Percentiles rank a stretch among this genome's conserved stretches.
phyloP scores from a whole-genome alignment of 1,140 invertebrate genomes.

The Venturia canescens region DNA sequence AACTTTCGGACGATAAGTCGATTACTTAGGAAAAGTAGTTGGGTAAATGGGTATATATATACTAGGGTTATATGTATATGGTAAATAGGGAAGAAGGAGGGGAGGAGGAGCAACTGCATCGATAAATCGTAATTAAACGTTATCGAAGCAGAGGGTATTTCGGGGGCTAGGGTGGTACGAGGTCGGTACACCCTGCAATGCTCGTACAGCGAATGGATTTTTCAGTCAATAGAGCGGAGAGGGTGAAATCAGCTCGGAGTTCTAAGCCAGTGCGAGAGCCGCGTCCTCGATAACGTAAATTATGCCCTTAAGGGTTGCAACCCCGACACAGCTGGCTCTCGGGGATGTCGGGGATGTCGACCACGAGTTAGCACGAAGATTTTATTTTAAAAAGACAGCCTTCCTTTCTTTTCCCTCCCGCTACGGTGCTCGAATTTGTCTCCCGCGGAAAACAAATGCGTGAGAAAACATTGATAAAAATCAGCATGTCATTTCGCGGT shows the following conservation, averaged over 20 bases:
- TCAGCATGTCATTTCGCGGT: no score
- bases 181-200: constrained; percentile 23
- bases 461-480: no score
- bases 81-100: no score
- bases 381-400: background rate
- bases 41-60: background rate
- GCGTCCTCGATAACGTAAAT: constrained; percentile 40
- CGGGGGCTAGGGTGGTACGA: constrained; percentile 49
- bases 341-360: background rate
- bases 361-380: background rate
- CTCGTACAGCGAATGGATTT: constrained; percentile 1
- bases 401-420: background rate
- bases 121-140: constrained; percentile 67
- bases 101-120: constrained; percentile 51
- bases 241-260: background rate
- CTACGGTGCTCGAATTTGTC: background rate
- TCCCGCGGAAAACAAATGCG: no score
- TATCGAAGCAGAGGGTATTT: constrained; percentile 52
- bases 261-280: background rate
- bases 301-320: constrained; percentile 25
- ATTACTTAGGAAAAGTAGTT: constrained; percentile 13
- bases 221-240: background rate
- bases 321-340: constrained; percentile 1
- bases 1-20: constrained; percentile 1
- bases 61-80: background rate